Percentiles rank a stretch among this genome's conserved stretches.
phyloP scores from a whole-genome alignment of 2,113 vertebrate species.

The Callorhinus ursinus region DNA sequence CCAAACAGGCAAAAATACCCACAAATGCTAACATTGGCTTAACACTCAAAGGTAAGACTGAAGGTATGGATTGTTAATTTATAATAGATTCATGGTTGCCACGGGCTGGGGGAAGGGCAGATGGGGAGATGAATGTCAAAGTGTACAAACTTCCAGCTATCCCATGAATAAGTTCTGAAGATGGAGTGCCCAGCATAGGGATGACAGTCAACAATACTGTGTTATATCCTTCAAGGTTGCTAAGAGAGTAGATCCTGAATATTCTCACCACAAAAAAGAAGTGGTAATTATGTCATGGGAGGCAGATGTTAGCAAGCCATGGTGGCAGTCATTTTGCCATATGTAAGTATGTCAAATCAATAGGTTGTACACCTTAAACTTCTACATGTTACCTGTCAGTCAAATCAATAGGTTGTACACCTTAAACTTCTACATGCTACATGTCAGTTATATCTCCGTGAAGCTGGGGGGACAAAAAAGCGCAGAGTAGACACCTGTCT shows the following conservation, averaged over 20 bases:
- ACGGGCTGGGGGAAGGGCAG: background rate
- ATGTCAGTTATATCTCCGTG: background rate
- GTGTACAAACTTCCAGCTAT: background rate
- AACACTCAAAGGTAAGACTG: background rate
- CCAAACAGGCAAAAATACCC: background rate
- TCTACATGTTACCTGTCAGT: background rate
- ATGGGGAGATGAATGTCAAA: background rate
- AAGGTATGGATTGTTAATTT: background rate
- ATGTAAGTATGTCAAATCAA: background rate
- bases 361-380: background rate
- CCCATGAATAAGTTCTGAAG: background rate
- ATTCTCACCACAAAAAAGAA: background rate
- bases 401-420: background rate
- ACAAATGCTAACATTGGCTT: background rate
- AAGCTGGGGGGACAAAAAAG: background rate
- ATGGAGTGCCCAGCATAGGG: background rate
- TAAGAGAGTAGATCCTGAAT: background rate
- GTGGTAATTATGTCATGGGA: background rate
- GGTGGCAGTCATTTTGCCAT: background rate
- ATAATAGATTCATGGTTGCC: background rate
- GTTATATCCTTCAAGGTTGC: background rate
- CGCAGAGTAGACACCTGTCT: background rate
- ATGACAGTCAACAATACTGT: background rate
- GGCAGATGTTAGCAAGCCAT: background rate
- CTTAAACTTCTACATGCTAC: background rate